phyloP scores from a whole-genome alignment of 2,113 vertebrate species.

The Colaptes auratus region DNA sequence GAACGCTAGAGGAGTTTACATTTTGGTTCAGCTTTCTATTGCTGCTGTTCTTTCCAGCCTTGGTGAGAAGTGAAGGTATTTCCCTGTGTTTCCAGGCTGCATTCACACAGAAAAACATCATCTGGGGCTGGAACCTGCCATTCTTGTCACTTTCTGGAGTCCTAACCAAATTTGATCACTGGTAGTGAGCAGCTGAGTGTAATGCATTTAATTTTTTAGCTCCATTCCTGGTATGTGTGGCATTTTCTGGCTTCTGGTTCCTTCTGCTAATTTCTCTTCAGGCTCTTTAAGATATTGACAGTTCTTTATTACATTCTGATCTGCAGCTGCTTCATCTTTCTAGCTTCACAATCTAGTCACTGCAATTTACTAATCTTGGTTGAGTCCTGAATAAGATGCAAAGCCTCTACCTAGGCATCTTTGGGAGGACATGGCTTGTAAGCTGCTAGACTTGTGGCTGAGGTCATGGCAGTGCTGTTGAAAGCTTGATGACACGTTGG shows the following conservation, averaged over 20 bases:
- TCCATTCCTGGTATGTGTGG: neutral
- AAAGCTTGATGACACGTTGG: neutral
- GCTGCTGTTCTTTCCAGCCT: neutral
- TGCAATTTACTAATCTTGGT: neutral
- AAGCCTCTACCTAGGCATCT: accelerated
- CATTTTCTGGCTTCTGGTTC: neutral
- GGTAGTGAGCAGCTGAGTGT: neutral
- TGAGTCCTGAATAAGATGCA: neutral
- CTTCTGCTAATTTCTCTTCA: neutral
- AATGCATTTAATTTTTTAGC: neutral
- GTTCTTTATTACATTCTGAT: neutral
- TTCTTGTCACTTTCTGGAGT: neutral
- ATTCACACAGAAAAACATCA: neutral
- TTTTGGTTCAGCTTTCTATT: neutral
- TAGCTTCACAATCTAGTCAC: neutral
- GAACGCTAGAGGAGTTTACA: neutral
- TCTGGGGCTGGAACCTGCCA: neutral
- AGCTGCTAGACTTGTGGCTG: neutral
- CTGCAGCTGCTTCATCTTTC: neutral
- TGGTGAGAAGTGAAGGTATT: neutral
- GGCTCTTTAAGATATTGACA: neutral
- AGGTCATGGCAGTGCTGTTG: neutral
- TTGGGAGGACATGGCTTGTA: neutral
- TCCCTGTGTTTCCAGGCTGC: neutral
- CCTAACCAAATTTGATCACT: neutral